These are phyloP conservation scores for Oreochromis tanganicae DNA, from an alignment of 2,113 vertebrate genomes.

Conservation along the genomic window DNA sequence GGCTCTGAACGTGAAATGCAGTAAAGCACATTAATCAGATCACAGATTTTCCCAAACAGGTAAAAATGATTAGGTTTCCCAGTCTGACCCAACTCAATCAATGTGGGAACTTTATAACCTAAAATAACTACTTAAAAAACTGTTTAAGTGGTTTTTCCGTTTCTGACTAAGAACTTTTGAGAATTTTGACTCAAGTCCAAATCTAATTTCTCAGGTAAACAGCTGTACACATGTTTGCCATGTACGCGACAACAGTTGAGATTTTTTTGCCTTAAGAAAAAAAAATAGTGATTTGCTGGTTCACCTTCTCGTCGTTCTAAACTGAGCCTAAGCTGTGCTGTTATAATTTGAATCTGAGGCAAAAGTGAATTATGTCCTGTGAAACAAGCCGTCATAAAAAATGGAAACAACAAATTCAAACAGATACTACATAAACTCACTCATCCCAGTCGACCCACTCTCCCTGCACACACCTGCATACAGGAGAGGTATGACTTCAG, in stretches of 20 bases:
- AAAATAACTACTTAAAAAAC: neutral
- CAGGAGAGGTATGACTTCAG: neutral
- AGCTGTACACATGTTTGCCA: neutral
- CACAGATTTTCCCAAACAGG: fast-evolving
- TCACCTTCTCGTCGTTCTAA: neutral
- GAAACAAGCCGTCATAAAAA: neutral
- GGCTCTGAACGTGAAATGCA: slow-evolving; percentile 70
- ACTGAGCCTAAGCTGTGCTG: fast-evolving
- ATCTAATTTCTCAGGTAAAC: neutral
- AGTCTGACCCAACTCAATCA: neutral
- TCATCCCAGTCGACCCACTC: neutral
- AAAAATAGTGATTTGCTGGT: neutral
- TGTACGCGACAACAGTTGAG: neutral
- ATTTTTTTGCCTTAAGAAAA: neutral
- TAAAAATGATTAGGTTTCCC: fast-evolving
- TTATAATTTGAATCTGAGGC: no score
- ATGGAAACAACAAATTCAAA: neutral
- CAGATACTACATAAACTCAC: fast-evolving
- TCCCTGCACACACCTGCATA: neutral
- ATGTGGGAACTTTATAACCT: neutral
- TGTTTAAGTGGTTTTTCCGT: fast-evolving
- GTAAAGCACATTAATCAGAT: neutral
- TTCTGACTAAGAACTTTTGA: neutral
- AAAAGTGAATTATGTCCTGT: no score
- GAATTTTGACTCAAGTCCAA: fast-evolving